These are phyloP conservation scores for Perizoma flavofasciatum DNA, from an alignment of 2,888 invertebrate genomes.

Conservation along the genomic window DNA sequence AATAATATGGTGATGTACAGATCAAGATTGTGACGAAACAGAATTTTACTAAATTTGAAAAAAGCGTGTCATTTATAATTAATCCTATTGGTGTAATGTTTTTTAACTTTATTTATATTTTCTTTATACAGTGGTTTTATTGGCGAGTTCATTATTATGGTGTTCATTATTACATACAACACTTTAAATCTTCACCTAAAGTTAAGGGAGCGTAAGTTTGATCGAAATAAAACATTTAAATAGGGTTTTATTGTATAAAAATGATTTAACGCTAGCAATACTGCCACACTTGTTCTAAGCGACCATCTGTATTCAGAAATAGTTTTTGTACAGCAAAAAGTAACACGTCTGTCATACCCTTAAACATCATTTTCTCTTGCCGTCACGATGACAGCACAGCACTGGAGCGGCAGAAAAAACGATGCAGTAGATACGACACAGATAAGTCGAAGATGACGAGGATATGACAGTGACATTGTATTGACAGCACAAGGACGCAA, in stretches of 20 bases:
- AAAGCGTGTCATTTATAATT: too few relatives aligned
- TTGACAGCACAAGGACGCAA: conserved; percentile 19
- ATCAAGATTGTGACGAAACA: not conserved
- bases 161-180: too few relatives aligned
- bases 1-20: not conserved
- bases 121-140: too few relatives aligned
- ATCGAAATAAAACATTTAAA: not conserved
- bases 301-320: too few relatives aligned
- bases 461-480: conserved; percentile 17
- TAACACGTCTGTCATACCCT: conserved; percentile 16
- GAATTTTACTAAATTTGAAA: too few relatives aligned
- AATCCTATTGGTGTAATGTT: too few relatives aligned
- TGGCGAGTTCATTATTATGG: too few relatives aligned
- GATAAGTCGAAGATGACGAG: conserved; percentile 24
- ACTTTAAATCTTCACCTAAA: too few relatives aligned
- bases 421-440: conserved; percentile 27
- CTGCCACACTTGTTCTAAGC: conserved; percentile 14
- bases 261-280: not conserved
- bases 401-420: conserved; percentile 20
- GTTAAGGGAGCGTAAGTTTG: too few relatives aligned
- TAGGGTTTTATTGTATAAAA: not conserved
- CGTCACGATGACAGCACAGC: conserved; percentile 17
- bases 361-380: conserved; percentile 16
- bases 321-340: conserved; percentile 9
- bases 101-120: too few relatives aligned